These are phyloP conservation scores for Streptopelia turtur DNA, from an alignment of 2,797 vertebrate genomes.

Conservation along the genomic window DNA sequence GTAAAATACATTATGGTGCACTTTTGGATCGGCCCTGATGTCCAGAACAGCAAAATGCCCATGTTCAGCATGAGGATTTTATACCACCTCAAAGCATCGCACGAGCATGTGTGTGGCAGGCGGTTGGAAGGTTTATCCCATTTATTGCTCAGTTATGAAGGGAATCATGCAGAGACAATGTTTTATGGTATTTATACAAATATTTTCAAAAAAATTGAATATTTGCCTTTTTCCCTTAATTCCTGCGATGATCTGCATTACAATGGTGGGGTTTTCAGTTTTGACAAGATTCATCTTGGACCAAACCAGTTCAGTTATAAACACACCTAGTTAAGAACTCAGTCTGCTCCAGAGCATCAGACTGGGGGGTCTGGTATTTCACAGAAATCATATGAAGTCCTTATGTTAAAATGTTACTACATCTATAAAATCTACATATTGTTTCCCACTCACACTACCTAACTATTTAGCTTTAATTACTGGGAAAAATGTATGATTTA, in stretches of 20 bases:
- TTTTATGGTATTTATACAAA: background rate
- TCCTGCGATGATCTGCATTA: background rate
- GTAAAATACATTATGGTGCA: background rate
- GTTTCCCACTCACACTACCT: constrained; percentile 67
- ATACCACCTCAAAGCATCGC: rapidly evolving
- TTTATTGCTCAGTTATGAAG: background rate
- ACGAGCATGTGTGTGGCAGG: rapidly evolving
- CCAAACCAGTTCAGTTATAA: background rate
- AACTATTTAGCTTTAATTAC: constrained; percentile 11
- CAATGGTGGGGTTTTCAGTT: background rate
- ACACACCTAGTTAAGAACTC: background rate
- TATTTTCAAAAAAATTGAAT: background rate
- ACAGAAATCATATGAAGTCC: background rate
- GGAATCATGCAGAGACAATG: background rate
- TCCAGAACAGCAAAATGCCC: background rate
- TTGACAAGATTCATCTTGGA: background rate
- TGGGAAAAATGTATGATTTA: background rate
- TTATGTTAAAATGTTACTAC: constrained; percentile 33
- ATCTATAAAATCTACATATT: constrained; percentile 69
- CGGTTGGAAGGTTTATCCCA: background rate
- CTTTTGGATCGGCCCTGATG: background rate
- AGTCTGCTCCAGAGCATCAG: background rate
- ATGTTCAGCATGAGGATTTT: background rate
- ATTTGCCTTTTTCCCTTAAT: background rate
- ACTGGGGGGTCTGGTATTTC: background rate